Evolutionary conservation across 2,888 invertebrate species (phyloP).

Genomic region (Phasia obesa): DNA sequence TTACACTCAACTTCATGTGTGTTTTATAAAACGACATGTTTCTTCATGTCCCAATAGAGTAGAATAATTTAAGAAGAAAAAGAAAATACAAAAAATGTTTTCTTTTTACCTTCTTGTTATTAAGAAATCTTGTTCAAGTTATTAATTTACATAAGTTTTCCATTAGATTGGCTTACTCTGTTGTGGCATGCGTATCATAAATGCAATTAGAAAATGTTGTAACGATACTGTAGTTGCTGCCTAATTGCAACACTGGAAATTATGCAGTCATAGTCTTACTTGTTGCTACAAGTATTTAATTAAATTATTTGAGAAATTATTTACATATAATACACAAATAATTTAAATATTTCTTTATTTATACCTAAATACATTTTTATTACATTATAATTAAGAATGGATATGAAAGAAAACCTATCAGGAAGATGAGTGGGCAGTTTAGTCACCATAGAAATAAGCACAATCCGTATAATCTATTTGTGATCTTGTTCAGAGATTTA

Average conservation of each 20-base stretch:
- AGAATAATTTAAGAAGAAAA: constrained; percentile 7
- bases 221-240: not conserved
- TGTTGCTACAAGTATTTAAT: constrained; percentile 38
- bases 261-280: not conserved
- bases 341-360: no score
- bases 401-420: no score
- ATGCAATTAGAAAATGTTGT: constrained; percentile 15
- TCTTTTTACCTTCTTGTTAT: constrained; percentile 12
- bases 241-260: not conserved
- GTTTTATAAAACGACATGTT: constrained; percentile 59
- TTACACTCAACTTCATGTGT: constrained; percentile 59
- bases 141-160: constrained; percentile 63
- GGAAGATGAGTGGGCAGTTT: no score
- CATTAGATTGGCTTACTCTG: constrained; percentile 37
- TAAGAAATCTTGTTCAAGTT: constrained; percentile 35
- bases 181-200: constrained; percentile 24
- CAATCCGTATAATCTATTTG: no score
- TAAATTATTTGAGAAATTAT: constrained; percentile 22
- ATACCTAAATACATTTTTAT: no score
- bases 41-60: constrained; percentile 49
- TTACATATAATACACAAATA: no score
- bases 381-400: no score
- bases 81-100: not conserved
- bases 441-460: no score
- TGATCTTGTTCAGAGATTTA: no score